Percentiles rank a stretch among this genome's conserved stretches.
These are phyloP conservation scores for Pemphredon lugubris DNA, from an alignment of 2,888 invertebrate species.

Conservation along the genomic window DNA sequence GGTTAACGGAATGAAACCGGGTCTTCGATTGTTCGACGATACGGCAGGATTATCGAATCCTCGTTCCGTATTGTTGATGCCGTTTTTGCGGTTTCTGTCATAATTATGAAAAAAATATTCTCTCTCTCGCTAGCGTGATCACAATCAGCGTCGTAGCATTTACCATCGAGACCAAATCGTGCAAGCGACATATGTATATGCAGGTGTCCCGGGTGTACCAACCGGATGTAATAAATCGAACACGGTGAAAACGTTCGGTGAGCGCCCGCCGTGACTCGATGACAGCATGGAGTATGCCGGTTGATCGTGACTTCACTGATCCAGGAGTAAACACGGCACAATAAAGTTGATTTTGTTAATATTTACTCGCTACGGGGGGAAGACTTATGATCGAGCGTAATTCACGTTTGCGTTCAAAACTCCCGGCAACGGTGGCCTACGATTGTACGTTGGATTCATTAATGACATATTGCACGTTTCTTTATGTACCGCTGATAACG, in stretches of 20 bases:
- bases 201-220: slow-evolving; percentile 66
- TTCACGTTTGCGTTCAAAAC: no score
- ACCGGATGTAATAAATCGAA: slow-evolving; percentile 73
- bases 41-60: slow-evolving; percentile 2
- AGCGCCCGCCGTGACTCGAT: slow-evolving; percentile 68
- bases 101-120: slow-evolving; percentile 37
- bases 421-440: no score
- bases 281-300: slow-evolving; percentile 61
- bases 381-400: no score
- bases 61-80: slow-evolving; percentile 11
- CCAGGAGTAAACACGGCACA: slow-evolving; percentile 46
- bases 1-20: background rate
- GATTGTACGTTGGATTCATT: no score
- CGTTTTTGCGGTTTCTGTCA: background rate
- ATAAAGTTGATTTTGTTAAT: slow-evolving; percentile 44
- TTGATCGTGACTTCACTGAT: slow-evolving; percentile 53
- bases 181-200: slow-evolving; percentile 51
- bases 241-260: slow-evolving; percentile 65
- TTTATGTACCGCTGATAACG: no score
- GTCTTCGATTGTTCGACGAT: background rate
- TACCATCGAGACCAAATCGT: slow-evolving; percentile 45
- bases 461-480: no score
- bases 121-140: slow-evolving; percentile 43
- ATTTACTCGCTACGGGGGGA: slow-evolving; percentile 26
- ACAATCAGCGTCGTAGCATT: slow-evolving; percentile 39